A percentile compares a stretch with the other conserved stretches of the same genome.
These are phyloP conservation scores for Microchrysa polita DNA, from an alignment of 2,888 invertebrate species.

Conservation along the genomic window DNA sequence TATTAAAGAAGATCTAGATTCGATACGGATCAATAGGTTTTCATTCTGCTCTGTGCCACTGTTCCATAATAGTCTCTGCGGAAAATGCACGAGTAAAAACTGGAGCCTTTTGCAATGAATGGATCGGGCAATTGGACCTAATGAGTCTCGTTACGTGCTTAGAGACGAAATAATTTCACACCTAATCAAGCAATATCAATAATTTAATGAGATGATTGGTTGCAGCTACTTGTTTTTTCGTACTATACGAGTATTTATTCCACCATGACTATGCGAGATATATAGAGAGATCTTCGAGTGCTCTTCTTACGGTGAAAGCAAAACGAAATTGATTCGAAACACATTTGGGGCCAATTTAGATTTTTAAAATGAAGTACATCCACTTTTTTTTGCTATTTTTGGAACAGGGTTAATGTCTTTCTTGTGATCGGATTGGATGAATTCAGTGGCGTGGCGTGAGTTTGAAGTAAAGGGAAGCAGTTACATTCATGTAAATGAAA, in stretches of 20 bases:
- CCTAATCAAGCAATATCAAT: slow-evolving; percentile 4
- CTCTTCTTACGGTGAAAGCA: slow-evolving; percentile 8
- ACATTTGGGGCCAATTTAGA: not conserved
- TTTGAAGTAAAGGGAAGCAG: no score
- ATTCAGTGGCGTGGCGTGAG: no score
- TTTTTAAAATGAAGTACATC: not conserved
- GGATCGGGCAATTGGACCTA: not conserved
- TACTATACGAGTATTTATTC: not conserved
- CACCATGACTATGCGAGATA: not conserved
- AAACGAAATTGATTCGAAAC: slow-evolving; percentile 6
- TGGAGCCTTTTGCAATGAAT: not conserved
- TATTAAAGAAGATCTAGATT: not conserved
- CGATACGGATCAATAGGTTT: slow-evolving; percentile 1
- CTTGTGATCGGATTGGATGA: no score
- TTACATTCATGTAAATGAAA: no score
- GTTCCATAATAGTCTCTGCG: not conserved
- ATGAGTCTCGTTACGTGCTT: not conserved
- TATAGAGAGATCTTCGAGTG: not conserved
- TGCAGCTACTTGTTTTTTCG: not conserved
- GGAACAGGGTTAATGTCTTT: no score
- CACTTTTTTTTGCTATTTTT: no score
- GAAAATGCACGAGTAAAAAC: not conserved
- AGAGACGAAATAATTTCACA: slow-evolving; percentile 11
- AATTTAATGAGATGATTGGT: slow-evolving; percentile 9
- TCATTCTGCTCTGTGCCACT: not conserved